Evolutionary conservation across 2,888 invertebrate genomes (phyloP), one percentile per base, ranked within the genome.

Genomic region (Pseudolycoriella hygida): DNA sequence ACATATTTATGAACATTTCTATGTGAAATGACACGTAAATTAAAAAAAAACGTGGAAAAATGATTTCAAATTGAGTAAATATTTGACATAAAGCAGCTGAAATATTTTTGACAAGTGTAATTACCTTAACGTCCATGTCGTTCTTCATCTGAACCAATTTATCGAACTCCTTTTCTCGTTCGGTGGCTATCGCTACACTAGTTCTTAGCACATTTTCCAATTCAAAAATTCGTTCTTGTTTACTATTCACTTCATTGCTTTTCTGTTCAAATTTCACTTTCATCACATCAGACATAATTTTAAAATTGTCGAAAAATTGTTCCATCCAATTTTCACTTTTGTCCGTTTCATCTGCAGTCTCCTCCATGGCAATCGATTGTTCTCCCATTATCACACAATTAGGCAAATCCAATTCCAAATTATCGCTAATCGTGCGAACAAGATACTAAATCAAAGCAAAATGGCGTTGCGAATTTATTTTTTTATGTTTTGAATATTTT

Each of bases 171-270:
- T 70, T 70, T 54, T 80, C 79, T 50, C 64, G 52, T 50, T 71
- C 51, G 60, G 62, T 5, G 80, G 74, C 52, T 76, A 72, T 60
- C 57, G 74, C 60, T 46, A 81, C 79, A 50, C 84, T 88, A 61
- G 87, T 85, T 48, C 84, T 73, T 48, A 92, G 67, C 17, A 89
- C 89, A 53, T 84, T 82, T 60, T 86, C 88, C 53, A 92, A 65
- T 57, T 87, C 84, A 56, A 76, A 73, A 45, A 89, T 82, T 51
- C 84, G 70, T 49, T 72, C 73, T 46, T 76, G 72, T 61, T 77
- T 80, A 52, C 71, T 70, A 49, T 71, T 66, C 5, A 75, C 66
- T 5, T 72, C 68, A 4, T 70, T 14, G n/a, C 37, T 8, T 12
- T 37, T 67, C 70, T 67, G 70, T 69, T 69, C 25, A 25, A 25